Conservation (phyloP, 2,888 invertebrate genomes). For the Melinopterus prodromus region DNA sequence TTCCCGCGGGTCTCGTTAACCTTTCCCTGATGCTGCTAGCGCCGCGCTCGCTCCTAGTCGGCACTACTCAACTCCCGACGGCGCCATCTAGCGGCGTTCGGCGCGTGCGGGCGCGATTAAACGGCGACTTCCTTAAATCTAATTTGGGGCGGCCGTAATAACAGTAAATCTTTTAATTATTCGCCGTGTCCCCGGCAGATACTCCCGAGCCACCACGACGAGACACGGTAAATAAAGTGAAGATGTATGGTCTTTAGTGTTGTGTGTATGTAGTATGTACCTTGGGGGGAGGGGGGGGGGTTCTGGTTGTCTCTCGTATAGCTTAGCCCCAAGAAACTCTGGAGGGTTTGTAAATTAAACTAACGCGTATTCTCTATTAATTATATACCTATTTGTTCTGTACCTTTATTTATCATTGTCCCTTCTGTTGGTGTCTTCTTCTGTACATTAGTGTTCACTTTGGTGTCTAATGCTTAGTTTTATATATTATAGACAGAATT, state of each 20-base stretch:
- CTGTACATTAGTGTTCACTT: too few species aligned
- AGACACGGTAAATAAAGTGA: not conserved
- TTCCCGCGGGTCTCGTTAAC: conserved; percentile 41
- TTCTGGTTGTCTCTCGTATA: too few species aligned
- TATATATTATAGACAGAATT: too few species aligned
- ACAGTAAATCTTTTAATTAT: conserved; percentile 40
- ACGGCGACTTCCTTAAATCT: conserved; percentile 39
- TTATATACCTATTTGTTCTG: too few species aligned
- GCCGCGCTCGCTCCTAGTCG: conserved; percentile 14
- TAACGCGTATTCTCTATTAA: too few species aligned
- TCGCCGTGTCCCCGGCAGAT: conserved; percentile 31
- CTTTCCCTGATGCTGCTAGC: conserved; percentile 32
- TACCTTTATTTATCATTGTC: too few species aligned
- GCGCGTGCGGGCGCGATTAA: conserved; percentile 32
- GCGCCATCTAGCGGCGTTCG: not conserved
- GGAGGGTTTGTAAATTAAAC: too few species aligned
- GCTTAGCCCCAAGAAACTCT: too few species aligned
- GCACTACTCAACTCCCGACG: not conserved
- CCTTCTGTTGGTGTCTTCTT: too few species aligned
- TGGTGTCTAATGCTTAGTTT: too few species aligned
- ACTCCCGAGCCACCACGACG: not conserved
- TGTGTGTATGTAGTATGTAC: not conserved
- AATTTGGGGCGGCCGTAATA: conserved; percentile 37
- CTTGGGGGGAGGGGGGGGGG: too few species aligned
- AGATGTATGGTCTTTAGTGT: not conserved